Conservation (phyloP, 1,140 invertebrate genomes). For the Drosophila triauraria region DNA sequence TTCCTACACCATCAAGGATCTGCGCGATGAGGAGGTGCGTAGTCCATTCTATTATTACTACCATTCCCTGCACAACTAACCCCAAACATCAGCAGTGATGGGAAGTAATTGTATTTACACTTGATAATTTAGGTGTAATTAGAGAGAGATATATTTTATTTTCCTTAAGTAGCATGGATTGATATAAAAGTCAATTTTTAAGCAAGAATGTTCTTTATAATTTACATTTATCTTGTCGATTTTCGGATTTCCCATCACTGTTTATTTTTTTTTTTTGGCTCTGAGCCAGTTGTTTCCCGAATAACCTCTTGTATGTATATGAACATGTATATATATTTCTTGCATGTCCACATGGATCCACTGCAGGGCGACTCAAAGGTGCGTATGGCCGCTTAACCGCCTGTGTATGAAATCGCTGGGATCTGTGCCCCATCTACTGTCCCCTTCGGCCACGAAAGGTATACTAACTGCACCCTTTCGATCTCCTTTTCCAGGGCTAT, state of each 20-base stretch:
- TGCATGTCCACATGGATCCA: conserved; percentile 70
- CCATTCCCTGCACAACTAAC: conserved; percentile 21
- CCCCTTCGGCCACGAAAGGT: not conserved
- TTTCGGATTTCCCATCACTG: conserved; percentile 11
- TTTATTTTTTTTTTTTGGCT: conserved; percentile 9
- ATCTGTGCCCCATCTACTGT: not conserved
- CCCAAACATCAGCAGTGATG: conserved; percentile 31
- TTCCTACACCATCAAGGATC: conserved; percentile 98
- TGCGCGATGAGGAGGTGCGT: conserved; percentile 97
- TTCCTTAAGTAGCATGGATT: not conserved
- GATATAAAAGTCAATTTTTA: not conserved
- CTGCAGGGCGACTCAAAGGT: conserved; percentile 86
- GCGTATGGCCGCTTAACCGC: conserved; percentile 54
- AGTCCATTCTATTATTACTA: not conserved
- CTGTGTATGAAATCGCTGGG: conserved; percentile 25
- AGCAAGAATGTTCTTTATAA: not conserved
- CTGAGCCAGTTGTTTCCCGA: conserved; percentile 18
- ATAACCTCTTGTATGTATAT: conserved; percentile 56
- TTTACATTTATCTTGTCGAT: not conserved
- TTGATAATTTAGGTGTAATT: not conserved
- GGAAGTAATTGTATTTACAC: conserved; percentile 1
- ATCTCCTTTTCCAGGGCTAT: conserved; percentile 91
- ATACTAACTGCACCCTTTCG: not conserved
- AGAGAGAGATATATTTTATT: no score
- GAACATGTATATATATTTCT: conserved; percentile 65